A percentile compares a stretch with the other conserved stretches of the same genome.
Conservation (phyloP, 2,797 vertebrate species). For the Sibirionetta formosa region DNA sequence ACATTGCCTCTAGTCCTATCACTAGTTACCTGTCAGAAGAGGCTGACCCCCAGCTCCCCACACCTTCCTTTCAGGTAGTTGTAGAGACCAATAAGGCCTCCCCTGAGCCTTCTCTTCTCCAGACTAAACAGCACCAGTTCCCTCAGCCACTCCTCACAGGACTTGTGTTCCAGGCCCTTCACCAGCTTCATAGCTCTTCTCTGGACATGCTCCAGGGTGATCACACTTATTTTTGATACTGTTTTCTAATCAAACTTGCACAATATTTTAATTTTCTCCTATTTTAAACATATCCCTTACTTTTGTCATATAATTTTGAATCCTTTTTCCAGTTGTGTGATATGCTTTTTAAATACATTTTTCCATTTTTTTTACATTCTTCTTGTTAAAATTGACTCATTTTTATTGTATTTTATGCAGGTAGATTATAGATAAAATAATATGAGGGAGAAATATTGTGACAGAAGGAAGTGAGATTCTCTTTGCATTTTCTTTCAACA, state of each 20-base stretch:
- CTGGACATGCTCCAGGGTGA: neutral
- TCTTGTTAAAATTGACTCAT: neutral
- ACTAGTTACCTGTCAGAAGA: no score
- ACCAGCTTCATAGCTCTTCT: no score
- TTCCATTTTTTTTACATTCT: neutral
- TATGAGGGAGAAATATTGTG: neutral
- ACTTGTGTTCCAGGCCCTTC: no score
- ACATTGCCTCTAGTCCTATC: no score
- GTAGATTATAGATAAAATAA: neutral
- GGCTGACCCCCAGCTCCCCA: no score
- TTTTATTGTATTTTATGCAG: neutral
- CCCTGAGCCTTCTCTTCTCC: no score
- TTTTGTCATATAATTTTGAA: neutral
- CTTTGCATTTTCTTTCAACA: neutral
- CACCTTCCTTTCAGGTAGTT: no score
- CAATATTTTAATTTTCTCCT: neutral
- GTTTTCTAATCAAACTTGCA: neutral
- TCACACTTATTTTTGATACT: neutral
- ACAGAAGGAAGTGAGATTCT: neutral
- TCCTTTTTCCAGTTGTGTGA: neutral
- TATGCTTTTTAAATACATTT: neutral
- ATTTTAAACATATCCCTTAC: neutral
- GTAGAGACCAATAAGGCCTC: no score
- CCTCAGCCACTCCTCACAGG: no score
- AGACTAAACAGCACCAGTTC: no score